phyloP scores from a whole-genome alignment of 2,888 invertebrate genomes.

The Neoascia interrupta region DNA sequence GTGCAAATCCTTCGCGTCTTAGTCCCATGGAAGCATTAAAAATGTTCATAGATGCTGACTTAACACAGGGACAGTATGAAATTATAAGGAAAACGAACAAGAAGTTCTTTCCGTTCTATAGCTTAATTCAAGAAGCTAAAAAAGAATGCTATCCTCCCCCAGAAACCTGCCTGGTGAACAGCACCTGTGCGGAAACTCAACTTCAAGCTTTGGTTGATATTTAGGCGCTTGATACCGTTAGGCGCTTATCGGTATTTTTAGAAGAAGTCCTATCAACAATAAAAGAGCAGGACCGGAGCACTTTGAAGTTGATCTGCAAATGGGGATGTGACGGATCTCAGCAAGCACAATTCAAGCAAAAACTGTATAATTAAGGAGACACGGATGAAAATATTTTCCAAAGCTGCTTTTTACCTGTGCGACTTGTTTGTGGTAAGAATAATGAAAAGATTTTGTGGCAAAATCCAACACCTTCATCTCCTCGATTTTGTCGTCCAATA shows the following conservation, averaged over 20 bases:
- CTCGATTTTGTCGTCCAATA: constrained; percentile 6
- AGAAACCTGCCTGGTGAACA: not conserved
- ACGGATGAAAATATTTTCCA: not conserved
- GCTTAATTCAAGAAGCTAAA: not conserved
- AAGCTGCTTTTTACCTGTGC: constrained; percentile 5
- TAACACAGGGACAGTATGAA: not conserved
- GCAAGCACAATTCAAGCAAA: not conserved
- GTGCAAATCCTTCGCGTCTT: too few species aligned
- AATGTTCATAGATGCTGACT: not conserved
- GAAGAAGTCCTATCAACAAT: not conserved
- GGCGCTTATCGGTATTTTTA: not conserved
- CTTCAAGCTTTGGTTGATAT: not conserved
- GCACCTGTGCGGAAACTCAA: not conserved
- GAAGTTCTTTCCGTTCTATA: not conserved
- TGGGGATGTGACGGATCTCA: not conserved
- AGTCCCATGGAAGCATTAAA: not conserved
- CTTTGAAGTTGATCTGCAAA: not conserved
- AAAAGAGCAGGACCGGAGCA: not conserved
- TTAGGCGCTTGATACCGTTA: not conserved
- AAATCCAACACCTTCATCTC: constrained; percentile 16
- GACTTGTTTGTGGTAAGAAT: not conserved
- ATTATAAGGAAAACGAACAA: not conserved
- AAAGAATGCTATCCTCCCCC: not conserved
- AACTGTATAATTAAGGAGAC: not conserved
- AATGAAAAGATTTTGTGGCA: constrained; percentile 15